Base-by-base conservation (phyloP, 2,888 invertebrate species). In the Pyrgus malvae region DNA sequence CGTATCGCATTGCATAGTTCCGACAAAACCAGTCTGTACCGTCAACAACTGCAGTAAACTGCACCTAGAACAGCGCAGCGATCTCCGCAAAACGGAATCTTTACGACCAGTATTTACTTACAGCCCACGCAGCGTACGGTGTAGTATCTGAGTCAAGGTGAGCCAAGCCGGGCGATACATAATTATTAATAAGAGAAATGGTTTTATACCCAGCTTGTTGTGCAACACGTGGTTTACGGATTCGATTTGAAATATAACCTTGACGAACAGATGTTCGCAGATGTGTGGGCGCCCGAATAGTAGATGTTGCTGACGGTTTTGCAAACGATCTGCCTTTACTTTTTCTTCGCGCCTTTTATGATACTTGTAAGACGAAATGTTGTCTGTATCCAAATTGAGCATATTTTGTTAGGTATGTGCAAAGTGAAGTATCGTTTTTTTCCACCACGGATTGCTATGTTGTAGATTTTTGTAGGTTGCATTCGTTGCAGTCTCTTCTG, bases 81-180 rank as follows among this genome's bases (percentile, higher is more conserved):
- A 29, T 21, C 19, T 45, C 11, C 17, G 27, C 37, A 38, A 29
- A 44, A 45, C 44, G 35, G n/a, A 23, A 51, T n/a, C n/a, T n/a
- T 44, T 44, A 53, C 44, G 37, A 45, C n/a, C 44, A 35, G 40
- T 53, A 48, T 29, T 38, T 48, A 38, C 48, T 38, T 38, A 17
- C 45, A 14, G 16, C 53, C 46, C 38, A 53, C 53, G 46, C 45
- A 27, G 17, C 17, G 31, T 37, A 33, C 50, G 42, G 5, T 23
- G n/a, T 8, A 58, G 61, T 46, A 60, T 58, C 57, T 23, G 57
- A 69, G 63, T 67, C 69, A 68, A 71, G 66, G 70, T 64, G 56
- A 57, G 3, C 38, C 29, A 50, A 55, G 11, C 38, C 45, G 38
- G 12, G 31, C 45, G 46, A 35, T 53, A 51, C 44, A 45, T 21